Evolutionary conservation across 2,888 invertebrate genomes (phyloP).

Genomic region (Drosophila barbarae): DNA sequence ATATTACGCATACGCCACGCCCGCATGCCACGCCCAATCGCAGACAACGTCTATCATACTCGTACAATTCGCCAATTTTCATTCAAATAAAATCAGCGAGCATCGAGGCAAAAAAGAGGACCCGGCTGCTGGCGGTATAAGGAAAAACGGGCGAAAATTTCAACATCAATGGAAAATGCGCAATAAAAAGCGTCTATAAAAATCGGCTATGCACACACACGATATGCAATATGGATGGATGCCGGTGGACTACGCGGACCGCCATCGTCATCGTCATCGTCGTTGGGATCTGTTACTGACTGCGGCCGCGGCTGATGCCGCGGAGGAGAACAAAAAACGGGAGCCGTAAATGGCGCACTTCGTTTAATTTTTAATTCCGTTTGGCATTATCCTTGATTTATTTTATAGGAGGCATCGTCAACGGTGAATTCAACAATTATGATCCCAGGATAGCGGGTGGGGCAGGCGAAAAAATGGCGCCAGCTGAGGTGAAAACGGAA

Average conservation of each 20-base stretch:
- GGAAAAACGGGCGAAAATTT: slow-evolving; percentile 61
- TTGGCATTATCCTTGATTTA: slow-evolving; percentile 75
- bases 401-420: slow-evolving; percentile 64
- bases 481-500: slow-evolving; percentile 50
- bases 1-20: slow-evolving; percentile 74
- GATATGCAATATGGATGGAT: slow-evolving; percentile 54
- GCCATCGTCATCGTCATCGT: slow-evolving; percentile 23
- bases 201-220: slow-evolving; percentile 67
- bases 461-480: slow-evolving; percentile 27
- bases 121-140: slow-evolving; percentile 6
- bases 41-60: slow-evolving; percentile 67
- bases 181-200: slow-evolving; percentile 73
- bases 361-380: slow-evolving; percentile 74
- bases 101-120: slow-evolving; percentile 37
- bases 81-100: slow-evolving; percentile 72
- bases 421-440: slow-evolving; percentile 69
- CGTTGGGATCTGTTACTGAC: slow-evolving; percentile 31
- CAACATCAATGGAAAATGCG: slow-evolving; percentile 73
- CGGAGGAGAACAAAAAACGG: slow-evolving; percentile 9
- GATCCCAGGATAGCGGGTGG: slow-evolving; percentile 20
- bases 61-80: slow-evolving; percentile 74
- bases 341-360: slow-evolving; percentile 70
- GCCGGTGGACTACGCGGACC: slow-evolving; percentile 35
- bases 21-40: slow-evolving; percentile 59
- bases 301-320: slow-evolving; percentile 11